These are phyloP conservation scores for Orthosia incerta DNA, from an alignment of 2,888 invertebrate species.

Conservation along the genomic window DNA sequence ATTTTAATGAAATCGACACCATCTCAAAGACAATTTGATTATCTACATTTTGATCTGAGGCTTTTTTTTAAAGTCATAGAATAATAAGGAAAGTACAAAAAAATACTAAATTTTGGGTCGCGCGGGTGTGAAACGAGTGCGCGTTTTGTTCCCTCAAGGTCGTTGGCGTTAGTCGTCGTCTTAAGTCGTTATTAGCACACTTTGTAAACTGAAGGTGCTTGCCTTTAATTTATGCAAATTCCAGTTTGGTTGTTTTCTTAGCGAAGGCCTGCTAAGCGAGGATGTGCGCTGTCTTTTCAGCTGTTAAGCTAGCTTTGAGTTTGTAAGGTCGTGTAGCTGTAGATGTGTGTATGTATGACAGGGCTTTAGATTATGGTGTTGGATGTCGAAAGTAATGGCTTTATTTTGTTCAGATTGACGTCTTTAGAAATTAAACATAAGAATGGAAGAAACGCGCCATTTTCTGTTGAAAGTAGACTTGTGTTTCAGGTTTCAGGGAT, in stretches of 20 bases:
- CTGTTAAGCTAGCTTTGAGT: constrained; percentile 64
- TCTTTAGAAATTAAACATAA: not conserved
- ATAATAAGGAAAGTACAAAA: too few relatives aligned
- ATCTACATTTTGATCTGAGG: too few relatives aligned
- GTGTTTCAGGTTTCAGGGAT: too few relatives aligned
- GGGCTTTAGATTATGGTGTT: constrained; percentile 15
- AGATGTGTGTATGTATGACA: not conserved
- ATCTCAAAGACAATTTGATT: too few relatives aligned
- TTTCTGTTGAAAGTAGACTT: not conserved
- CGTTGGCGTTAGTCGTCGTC: too few relatives aligned
- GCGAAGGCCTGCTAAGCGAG: constrained; percentile 75
- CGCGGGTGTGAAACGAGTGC: too few relatives aligned
- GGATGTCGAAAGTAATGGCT: constrained; percentile 10
- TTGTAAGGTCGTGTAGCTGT: constrained; percentile 41
- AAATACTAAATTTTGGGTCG: too few relatives aligned
- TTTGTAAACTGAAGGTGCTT: constrained; percentile 81
- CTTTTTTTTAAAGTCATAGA: too few relatives aligned
- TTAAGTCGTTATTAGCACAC: constrained; percentile 84
- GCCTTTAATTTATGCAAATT: constrained; percentile 88
- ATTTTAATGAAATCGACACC: too few relatives aligned
- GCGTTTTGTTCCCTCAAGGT: too few relatives aligned
- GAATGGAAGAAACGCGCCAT: not conserved
- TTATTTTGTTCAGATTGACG: not conserved
- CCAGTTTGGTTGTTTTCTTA: constrained; percentile 87
- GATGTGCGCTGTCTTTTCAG: constrained; percentile 71